phyloP scores from a whole-genome alignment of 1,140 invertebrate genomes.

The Drosophila rhopaloa region DNA sequence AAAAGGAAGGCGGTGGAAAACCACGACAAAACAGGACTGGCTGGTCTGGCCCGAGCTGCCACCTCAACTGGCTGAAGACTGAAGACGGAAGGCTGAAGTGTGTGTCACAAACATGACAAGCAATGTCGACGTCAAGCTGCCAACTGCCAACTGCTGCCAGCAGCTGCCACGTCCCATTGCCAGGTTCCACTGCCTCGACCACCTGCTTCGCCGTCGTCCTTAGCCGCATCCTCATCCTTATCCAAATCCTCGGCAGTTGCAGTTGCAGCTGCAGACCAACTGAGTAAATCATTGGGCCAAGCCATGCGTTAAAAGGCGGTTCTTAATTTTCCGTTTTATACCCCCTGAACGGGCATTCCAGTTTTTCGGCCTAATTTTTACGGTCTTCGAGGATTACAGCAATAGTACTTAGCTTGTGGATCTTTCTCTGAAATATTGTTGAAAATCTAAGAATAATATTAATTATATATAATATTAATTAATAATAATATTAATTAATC shows the following conservation, averaged over 20 bases:
- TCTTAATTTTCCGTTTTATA: conserved; percentile 26
- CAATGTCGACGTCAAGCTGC: conserved; percentile 65
- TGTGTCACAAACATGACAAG: conserved; percentile 81
- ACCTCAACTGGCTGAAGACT: conserved; percentile 47
- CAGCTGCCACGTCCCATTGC: conserved; percentile 44
- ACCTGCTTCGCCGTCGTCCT: conserved; percentile 2
- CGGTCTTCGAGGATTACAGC: too few relatives aligned
- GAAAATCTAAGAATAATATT: too few relatives aligned
- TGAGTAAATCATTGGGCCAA: conserved; percentile 74
- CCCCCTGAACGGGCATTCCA: background rate
- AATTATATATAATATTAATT: too few relatives aligned
- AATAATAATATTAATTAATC: too few relatives aligned
- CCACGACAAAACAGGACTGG: conserved; percentile 40
- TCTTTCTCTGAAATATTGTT: too few relatives aligned
- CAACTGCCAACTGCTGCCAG: conserved; percentile 47
- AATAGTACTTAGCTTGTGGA: too few relatives aligned
- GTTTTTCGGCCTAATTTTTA: background rate
- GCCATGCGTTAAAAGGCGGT: conserved; percentile 50
- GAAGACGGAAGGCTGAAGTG: conserved; percentile 68
- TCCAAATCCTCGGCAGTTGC: conserved; percentile 15
- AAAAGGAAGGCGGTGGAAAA: conserved; percentile 15
- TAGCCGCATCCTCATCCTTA: conserved; percentile 9
- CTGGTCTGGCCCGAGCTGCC: conserved; percentile 33
- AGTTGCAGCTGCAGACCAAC: conserved; percentile 39
- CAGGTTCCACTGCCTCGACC: conserved; percentile 11